Conservation (phyloP, 2,113 vertebrate species). For the Microcebus griseorufus region DNA sequence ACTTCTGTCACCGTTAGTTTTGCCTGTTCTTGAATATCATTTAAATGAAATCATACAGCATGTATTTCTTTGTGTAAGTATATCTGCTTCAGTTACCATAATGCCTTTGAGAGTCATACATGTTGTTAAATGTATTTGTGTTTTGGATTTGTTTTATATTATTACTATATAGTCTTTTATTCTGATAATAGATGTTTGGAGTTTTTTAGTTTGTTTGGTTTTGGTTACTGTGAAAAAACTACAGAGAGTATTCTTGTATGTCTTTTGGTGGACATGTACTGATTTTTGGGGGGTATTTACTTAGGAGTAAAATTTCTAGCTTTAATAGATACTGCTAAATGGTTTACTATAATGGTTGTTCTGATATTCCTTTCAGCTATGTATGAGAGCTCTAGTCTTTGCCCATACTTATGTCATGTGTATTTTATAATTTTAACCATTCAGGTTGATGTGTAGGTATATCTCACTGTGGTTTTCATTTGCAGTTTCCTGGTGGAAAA, state of each 20-base stretch:
- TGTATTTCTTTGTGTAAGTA: not conserved
- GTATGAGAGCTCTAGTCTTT: not conserved
- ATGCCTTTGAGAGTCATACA: not conserved
- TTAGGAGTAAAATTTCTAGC: not conserved
- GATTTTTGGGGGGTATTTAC: not conserved
- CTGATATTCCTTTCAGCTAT: not conserved
- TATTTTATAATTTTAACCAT: not conserved
- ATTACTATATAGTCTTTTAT: not conserved
- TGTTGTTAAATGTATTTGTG: not conserved
- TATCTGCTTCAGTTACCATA: not conserved
- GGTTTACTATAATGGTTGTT: not conserved
- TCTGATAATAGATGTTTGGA: not conserved
- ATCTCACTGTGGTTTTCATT: not conserved
- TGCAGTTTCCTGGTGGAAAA: not conserved
- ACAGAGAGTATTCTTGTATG: not conserved
- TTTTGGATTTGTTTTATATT: not conserved
- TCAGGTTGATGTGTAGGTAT: not conserved
- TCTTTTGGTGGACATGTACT: not conserved
- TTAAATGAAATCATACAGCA: not conserved
- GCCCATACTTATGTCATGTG: not conserved
- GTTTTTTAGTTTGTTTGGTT: slow-evolving; percentile 10
- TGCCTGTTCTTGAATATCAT: not conserved
- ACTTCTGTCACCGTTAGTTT: not conserved
- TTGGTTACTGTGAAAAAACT: not conserved
- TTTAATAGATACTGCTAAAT: not conserved